Base-by-base conservation (phyloP, 2,888 invertebrate species). In the Hirtodrosophila histrioides region DNA sequence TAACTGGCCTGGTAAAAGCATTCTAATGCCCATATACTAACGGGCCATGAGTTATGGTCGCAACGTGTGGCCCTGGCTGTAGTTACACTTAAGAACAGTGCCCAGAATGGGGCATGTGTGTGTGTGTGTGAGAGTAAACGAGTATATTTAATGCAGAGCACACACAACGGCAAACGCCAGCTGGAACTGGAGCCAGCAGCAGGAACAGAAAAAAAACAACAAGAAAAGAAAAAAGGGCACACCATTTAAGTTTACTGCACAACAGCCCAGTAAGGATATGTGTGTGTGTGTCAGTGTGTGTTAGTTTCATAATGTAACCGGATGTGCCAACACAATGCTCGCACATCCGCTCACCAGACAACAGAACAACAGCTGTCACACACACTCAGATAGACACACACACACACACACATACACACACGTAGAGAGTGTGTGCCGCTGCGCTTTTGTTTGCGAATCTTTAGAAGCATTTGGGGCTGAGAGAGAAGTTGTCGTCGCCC, bases 291-390 rank as follows among this genome's bases (percentile, higher is more conserved):
- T 39, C 54, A 60, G 62, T 58, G 66, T 83, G 70, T 73, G 77
- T 81, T 77, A 79, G 78, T 79, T 80, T 75, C 79, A 85, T 78
- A 79, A 84, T 83, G 86, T 86, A 81, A 79, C 86, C 86, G 86
- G 86, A 86, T 86, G 86, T 82, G 80, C 84, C 84, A 79, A 84
- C 86, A 85, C 86, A 85, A 85, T 86, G 81, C 85, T 80, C 77
- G 86, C 83, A 86, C 85, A 86, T 86, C 86, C 86, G 86, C 77
- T 79, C 64, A 65, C 71, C 76, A 82, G 81, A 84, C 82, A 81
- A 78, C 81, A 84, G 77, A 68, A 82, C 84, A 82, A 79, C 82
- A 82, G 80, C 84, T 85, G 84, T 83, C 84, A 81, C 66, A 83
- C 44, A 81, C 85, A 82, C 58, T 54, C 62, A 41, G 24, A 63